Evolutionary conservation across 92 coral and sea anemone genomes (phyloP).

Genomic region (Parazoanthus swiftii): DNA sequence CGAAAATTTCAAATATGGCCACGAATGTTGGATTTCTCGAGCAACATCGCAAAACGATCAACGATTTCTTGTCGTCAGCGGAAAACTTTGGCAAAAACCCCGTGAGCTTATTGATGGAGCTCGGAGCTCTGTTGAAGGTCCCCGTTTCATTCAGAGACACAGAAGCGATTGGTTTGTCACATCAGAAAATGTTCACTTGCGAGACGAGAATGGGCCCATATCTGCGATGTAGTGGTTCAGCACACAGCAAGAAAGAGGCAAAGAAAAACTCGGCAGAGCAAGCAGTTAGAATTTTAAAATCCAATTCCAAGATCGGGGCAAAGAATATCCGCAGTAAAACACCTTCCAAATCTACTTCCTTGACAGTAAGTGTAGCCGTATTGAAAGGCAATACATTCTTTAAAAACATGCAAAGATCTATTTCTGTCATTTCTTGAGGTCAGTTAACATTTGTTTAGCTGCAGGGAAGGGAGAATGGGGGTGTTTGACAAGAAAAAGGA

Average conservation of each 20-base stretch:
- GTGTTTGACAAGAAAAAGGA: too few species aligned
- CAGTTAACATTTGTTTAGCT: too few species aligned
- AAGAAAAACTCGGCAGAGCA: constrained; percentile 63
- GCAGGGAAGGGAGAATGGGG: too few species aligned
- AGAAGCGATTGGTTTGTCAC: constrained; percentile 32
- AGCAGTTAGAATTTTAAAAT: constrained; percentile 34
- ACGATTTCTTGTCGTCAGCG: constrained; percentile 38
- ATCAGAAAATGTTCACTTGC: constrained; percentile 41
- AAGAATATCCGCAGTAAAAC: not conserved
- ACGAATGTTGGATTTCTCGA: constrained; percentile 6
- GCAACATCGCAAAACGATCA: constrained; percentile 23
- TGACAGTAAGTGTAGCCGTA: not conserved
- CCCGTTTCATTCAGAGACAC: constrained; percentile 10
- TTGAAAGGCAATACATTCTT: not conserved
- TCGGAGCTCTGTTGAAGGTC: constrained; percentile 43
- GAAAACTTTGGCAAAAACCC: constrained; percentile 48
- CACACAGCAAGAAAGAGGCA: constrained; percentile 64
- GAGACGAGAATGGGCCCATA: constrained; percentile 53
- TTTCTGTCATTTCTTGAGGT: too few species aligned
- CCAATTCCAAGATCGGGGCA: not conserved
- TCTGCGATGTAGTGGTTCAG: constrained; percentile 45
- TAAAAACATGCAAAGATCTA: too few species aligned
- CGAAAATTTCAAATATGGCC: constrained; percentile 14
- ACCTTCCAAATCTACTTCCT: not conserved
- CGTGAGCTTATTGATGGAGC: constrained; percentile 57